A percentile compares a stretch with the other conserved stretches of the same genome.
Conservation (phyloP, 2,113 vertebrate genomes). For the Picathartes gymnocephalus region DNA sequence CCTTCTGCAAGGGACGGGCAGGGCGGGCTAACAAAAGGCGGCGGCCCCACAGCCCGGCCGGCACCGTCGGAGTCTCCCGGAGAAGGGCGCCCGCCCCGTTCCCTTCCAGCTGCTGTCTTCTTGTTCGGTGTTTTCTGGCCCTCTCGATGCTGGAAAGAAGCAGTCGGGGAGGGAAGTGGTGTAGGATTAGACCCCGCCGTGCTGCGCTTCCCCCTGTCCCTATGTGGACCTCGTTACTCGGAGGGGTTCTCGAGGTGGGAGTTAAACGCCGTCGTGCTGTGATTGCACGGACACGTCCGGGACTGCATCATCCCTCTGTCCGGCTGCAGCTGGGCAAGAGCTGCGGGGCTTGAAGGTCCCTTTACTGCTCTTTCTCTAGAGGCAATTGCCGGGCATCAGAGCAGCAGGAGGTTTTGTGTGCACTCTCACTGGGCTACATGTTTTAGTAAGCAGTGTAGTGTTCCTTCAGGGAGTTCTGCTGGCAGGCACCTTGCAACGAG, state of each 20-base stretch:
- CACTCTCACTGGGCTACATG: rapidly evolving
- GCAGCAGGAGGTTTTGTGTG: not conserved
- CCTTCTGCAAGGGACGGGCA: not conserved
- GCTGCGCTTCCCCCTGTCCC: not conserved
- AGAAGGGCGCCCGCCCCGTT: too few relatives aligned
- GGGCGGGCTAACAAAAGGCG: not conserved
- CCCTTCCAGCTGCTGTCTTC: not conserved
- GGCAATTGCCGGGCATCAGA: not conserved
- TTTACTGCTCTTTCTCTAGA: not conserved
- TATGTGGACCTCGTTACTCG: not conserved
- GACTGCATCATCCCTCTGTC: not conserved
- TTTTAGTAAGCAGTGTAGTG: not conserved
- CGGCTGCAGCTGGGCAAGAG: not conserved
- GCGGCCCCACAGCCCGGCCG: not conserved
- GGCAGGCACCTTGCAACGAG: not conserved
- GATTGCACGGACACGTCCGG: not conserved
- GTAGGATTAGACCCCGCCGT: not conserved
- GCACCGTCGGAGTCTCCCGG: not conserved
- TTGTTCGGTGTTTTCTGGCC: not conserved
- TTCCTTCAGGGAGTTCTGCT: not conserved
- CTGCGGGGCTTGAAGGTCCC: not conserved
- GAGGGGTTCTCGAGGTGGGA: not conserved
- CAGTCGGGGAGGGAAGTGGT: not conserved
- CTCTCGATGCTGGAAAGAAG: not conserved
- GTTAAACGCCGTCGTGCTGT: not conserved